Conservation (phyloP, 2,113 vertebrate species). For the Opisthocomus hoazin region DNA sequence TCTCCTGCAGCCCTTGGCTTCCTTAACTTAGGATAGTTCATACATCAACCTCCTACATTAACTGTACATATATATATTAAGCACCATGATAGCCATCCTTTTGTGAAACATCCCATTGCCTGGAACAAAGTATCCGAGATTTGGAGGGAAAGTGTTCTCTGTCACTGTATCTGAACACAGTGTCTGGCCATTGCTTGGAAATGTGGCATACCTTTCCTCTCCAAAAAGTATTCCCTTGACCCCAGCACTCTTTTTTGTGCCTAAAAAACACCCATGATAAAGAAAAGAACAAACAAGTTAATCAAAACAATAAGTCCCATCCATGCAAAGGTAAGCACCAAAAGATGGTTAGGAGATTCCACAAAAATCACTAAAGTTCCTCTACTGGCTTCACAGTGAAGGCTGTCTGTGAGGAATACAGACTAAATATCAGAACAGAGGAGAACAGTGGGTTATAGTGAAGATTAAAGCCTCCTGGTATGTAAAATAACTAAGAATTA, state of each 20-base stretch:
- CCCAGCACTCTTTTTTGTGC: neutral
- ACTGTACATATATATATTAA: neutral
- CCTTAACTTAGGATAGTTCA: neutral
- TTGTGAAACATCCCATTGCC: neutral
- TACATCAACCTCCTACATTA: neutral
- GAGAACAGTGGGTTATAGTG: neutral
- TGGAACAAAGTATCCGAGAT: neutral
- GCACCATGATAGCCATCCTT: rapidly evolving
- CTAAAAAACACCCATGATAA: neutral
- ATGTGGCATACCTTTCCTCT: neutral
- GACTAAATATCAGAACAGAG: neutral
- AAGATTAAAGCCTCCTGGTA: neutral
- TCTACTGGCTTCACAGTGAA: neutral
- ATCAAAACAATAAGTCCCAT: neutral
- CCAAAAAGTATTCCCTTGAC: neutral
- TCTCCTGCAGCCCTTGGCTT: neutral
- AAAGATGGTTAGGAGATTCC: neutral
- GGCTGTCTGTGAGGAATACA: neutral
- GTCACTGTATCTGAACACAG: neutral
- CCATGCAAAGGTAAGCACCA: neutral
- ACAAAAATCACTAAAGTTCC: neutral
- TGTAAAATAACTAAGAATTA: neutral
- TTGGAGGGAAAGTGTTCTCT: neutral
- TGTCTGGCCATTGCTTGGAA: neutral
- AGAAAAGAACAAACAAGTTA: neutral